phyloP scores from a whole-genome alignment of 2,888 invertebrate species.

The Agriotes lineatus region DNA sequence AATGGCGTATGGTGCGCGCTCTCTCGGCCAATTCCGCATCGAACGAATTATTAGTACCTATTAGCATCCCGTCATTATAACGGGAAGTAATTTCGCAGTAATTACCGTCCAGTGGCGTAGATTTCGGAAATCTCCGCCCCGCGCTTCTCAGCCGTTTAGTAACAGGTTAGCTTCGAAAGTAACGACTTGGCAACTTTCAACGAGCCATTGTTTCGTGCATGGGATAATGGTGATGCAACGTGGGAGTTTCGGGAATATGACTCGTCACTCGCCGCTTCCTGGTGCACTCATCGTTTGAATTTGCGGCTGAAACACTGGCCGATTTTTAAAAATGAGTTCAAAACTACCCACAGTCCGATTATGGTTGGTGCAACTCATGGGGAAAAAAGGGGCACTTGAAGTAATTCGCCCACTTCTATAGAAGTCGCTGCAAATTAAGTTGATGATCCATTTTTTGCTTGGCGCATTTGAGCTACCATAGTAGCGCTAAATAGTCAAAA shows the following conservation, averaged over 20 bases:
- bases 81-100: background rate
- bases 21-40: background rate
- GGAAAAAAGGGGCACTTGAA: too few relatives aligned
- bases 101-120: background rate
- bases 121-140: background rate
- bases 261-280: constrained; percentile 11
- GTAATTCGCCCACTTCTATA: too few relatives aligned
- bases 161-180: constrained; percentile 12
- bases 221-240: constrained; percentile 19
- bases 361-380: too few relatives aligned
- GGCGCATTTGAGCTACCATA: too few relatives aligned
- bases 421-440: too few relatives aligned
- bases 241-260: constrained; percentile 17
- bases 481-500: too few relatives aligned
- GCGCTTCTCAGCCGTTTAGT: background rate
- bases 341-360: too few relatives aligned
- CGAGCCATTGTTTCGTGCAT: constrained; percentile 6
- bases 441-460: too few relatives aligned
- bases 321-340: too few relatives aligned
- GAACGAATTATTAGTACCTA: background rate
- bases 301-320: too few relatives aligned
- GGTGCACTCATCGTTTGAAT: too few relatives aligned
- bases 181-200: constrained; percentile 14
- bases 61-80: background rate
- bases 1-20: background rate